Base-by-base conservation (phyloP, 2,888 invertebrate species). In the Apantesis nais region DNA sequence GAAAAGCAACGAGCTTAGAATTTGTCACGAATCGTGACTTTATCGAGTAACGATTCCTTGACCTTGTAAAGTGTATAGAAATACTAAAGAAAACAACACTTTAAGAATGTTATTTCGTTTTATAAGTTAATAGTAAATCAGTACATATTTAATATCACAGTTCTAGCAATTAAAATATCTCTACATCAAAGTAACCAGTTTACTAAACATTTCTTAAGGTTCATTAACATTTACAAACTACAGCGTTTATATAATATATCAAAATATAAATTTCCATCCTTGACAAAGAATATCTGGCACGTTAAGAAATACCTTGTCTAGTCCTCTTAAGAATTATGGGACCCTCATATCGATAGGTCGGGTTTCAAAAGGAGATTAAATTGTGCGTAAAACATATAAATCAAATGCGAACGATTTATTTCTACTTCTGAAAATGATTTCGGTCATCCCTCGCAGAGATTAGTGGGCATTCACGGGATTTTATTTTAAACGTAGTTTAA, bases 351-450 rank as follows among this genome's bases (percentile, higher is more conserved):
- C 74, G 74, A 79, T 79, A 73, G 70, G 72, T 71, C 68, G 25
- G 70, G 66, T 72, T 72, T 37, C 67, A 65, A 74, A 66, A 79
- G 66, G 72, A 77, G 74, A 77, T 79, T 79, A 79, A 81, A 81
- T 77, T 81, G 79, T 68, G 79, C 79, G 79, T 77, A 74, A 77
- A 72, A 73, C 37, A 68, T 75, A 81, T 81, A 81, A 81, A 81
- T 81, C 81, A 79, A 80, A 79, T 64, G 61, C 78, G 79, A 75
- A 73, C 79, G 76, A 78, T 79, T 81, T 81, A 81, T 81, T 78
- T 75, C 75, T 73, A 71, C 68, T 79, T 71, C 69, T 66, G 74
- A 73, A 73, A 80, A 80, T 80, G 70, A 80, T 77, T 80, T 79
- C 65, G 77, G 79, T 74, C 79, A 80, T 79, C 76, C 77, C 73